phyloP scores from a whole-genome alignment of 2,113 vertebrate species.

The Chascanopsetta lugubris region DNA sequence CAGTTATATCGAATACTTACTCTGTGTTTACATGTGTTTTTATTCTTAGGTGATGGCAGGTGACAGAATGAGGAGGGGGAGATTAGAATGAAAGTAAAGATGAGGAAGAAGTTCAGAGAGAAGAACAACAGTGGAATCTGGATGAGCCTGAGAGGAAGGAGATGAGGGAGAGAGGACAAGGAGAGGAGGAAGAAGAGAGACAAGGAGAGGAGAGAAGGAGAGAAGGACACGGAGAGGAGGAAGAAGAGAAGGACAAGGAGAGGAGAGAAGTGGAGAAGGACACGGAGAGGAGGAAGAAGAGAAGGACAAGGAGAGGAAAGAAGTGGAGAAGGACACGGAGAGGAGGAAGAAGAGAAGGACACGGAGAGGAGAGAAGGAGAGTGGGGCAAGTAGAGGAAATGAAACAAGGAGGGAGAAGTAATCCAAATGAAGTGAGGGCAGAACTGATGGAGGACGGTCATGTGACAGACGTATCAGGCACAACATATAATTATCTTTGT shows the following conservation, averaged over 20 bases:
- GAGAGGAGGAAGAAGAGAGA: not conserved
- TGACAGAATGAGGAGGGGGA: not conserved
- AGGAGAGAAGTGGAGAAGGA: not conserved
- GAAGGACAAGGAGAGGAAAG: no score
- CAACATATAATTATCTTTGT: constrained; percentile 37
- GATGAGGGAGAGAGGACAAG: not conserved
- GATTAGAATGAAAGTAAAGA: not conserved
- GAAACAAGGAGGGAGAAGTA: no score
- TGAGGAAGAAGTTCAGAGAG: not conserved
- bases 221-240: not conserved
- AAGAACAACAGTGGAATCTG: not conserved
- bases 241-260: not conserved
- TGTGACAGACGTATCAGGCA: constrained; percentile 28
- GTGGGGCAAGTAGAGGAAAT: no score
- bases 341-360: no score
- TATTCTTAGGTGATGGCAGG: no score
- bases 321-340: no score
- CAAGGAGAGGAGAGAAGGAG: not conserved
- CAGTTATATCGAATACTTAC: no score
- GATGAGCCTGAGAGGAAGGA: not conserved
- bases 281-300: not conserved
- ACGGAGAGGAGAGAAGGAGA: no score
- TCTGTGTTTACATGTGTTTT: no score
- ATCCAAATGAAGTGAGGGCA: not conserved
- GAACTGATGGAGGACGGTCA: not conserved